Percentiles rank a stretch among this genome's conserved stretches.
Conservation (phyloP, 1,140 invertebrate genomes). For the Zelostemma sp. region DNA sequence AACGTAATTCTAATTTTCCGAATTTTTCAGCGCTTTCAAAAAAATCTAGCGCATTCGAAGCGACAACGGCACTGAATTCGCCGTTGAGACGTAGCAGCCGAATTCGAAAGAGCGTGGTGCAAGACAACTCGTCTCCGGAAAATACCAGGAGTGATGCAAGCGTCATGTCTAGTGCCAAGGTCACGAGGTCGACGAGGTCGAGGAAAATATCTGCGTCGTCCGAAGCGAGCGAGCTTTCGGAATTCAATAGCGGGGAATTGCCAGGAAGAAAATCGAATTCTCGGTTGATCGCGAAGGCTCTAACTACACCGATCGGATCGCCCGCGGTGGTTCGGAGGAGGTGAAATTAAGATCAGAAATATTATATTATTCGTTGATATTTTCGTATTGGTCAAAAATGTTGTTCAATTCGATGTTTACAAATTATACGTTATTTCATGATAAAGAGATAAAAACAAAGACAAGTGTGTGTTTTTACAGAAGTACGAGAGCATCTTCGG, state of each 20-base stretch:
- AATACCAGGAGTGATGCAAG: background rate
- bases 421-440: no score
- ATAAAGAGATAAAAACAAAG: background rate
- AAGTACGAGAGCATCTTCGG: slow-evolving; percentile 54
- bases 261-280: background rate
- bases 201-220: background rate
- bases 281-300: background rate
- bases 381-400: background rate
- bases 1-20: background rate
- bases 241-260: no score
- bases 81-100: background rate
- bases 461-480: slow-evolving; percentile 26
- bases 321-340: background rate
- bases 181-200: background rate
- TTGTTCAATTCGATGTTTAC: no score
- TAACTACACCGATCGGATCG: background rate
- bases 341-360: background rate
- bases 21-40: background rate
- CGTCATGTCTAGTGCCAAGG: background rate
- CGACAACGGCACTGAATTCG: background rate
- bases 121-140: background rate
- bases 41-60: background rate
- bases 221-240: background rate
- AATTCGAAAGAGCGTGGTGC: background rate
- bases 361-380: no score